Evolutionary conservation across 2,888 invertebrate species (phyloP).

Genomic region (Galerucella calmariensis): DNA sequence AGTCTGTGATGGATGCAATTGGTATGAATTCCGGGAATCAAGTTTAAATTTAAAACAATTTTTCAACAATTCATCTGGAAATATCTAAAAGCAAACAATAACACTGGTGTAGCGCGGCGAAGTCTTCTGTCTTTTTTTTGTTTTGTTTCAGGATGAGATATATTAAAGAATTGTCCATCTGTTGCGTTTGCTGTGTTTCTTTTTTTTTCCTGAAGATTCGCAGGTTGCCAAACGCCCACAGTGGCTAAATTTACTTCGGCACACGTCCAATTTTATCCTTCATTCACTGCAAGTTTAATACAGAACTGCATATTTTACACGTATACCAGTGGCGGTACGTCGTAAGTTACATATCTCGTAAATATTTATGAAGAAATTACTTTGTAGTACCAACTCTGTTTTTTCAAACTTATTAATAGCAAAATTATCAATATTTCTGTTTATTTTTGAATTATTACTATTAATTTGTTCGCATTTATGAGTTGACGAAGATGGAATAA

Average conservation of each 20-base stretch:
- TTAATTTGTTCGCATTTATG: no score
- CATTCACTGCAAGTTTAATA: slow-evolving; percentile 64
- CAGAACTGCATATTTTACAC: slow-evolving; percentile 50
- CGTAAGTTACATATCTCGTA: no score
- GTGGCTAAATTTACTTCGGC: slow-evolving; percentile 67
- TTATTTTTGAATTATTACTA: no score
- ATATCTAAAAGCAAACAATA: slow-evolving; percentile 40
- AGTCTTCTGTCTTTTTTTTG: slow-evolving; percentile 34
- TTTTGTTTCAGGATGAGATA: slow-evolving; percentile 40
- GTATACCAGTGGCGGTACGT: slow-evolving; percentile 19
- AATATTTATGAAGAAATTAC: no score
- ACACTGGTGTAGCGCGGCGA: slow-evolving; percentile 7
- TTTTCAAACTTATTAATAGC: no score
- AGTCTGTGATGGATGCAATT: no score
- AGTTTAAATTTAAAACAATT: slow-evolving; percentile 13
- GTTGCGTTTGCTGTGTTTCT: slow-evolving; percentile 60
- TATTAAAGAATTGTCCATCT: slow-evolving; percentile 63
- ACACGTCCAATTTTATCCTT: slow-evolving; percentile 66
- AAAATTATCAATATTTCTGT: no score
- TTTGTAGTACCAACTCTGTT: no score
- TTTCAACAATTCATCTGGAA: not conserved
- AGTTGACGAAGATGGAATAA: no score
- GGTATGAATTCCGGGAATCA: no score
- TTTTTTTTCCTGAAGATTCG: slow-evolving; percentile 60
- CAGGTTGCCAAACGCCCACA: slow-evolving; percentile 67